Evolutionary conservation across 2,113 vertebrate genomes (phyloP).

Genomic region (Cephalopterus ornatus): DNA sequence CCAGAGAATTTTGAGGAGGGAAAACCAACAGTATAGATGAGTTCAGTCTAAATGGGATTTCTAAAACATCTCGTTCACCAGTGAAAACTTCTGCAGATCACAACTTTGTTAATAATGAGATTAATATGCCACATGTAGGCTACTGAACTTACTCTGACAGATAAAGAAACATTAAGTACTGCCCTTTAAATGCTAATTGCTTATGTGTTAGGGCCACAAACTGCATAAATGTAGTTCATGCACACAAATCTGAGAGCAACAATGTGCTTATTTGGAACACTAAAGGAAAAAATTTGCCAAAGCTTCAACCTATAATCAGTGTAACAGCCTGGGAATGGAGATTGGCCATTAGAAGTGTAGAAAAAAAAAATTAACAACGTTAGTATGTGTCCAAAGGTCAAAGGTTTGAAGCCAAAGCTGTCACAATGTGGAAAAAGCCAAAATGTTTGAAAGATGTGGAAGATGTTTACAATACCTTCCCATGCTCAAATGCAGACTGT

Average conservation of each 20-base stretch:
- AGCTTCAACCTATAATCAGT: not conserved
- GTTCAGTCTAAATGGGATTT: not conserved
- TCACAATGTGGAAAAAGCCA: not conserved
- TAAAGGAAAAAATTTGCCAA: not conserved
- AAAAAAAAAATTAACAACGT: not conserved
- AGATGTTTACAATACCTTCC: not conserved
- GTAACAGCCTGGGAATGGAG: not conserved
- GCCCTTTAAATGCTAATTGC: constrained; percentile 27
- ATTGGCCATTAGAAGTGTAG: not conserved
- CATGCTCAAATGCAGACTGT: not conserved
- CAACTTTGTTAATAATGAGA: not conserved
- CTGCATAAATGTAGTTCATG: not conserved
- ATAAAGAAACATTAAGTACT: not conserved
- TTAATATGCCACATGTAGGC: not conserved
- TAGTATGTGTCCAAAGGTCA: not conserved
- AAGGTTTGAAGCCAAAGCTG: not conserved
- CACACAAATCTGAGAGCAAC: not conserved
- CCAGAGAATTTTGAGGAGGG: not conserved
- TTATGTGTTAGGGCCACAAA: not conserved
- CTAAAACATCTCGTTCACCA: not conserved
- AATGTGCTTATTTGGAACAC: not conserved
- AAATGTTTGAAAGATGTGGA: not conserved
- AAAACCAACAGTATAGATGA: not conserved
- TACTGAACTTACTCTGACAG: not conserved
- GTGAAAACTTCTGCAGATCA: not conserved